Evolutionary conservation across 2,888 invertebrate species (phyloP).

Genomic region (Heterodera filipjevi): DNA sequence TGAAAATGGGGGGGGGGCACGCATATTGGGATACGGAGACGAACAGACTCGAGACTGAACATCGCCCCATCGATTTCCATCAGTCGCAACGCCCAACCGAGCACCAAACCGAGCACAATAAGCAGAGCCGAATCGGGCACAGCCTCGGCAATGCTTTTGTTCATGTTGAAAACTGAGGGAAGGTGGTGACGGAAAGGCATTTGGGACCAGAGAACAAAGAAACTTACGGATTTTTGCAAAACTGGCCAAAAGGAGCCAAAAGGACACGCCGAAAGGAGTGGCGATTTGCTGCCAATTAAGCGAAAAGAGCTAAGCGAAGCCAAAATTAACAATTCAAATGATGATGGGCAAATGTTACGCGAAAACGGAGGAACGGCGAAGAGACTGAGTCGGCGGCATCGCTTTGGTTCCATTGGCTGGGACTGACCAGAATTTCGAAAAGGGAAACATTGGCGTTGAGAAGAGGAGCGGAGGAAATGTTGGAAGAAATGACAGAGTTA

Average conservation of each 20-base stretch:
- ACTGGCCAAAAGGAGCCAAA: conserved; percentile 47
- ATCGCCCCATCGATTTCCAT: conserved; percentile 37
- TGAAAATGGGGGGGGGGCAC: background rate
- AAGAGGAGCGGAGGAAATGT: background rate
- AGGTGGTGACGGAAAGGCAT: background rate
- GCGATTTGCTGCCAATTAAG: conserved; percentile 49
- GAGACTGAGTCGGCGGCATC: background rate
- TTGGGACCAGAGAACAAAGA: too few species aligned
- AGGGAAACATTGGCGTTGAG: background rate
- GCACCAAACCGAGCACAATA: conserved; percentile 88
- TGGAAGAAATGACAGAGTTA: too few species aligned
- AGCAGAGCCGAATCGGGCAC: conserved; percentile 96
- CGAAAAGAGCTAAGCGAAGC: conserved; percentile 39
- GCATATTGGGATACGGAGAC: background rate
- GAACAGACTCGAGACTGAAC: conserved; percentile 40
- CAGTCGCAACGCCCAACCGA: conserved; percentile 71
- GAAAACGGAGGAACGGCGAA: background rate
- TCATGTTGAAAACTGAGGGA: conserved; percentile 43
- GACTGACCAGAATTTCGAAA: background rate
- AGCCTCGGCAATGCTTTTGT: conserved; percentile 49
- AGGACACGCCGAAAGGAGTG: conserved; percentile 43
- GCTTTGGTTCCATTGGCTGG: conserved; percentile 1
- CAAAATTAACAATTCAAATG: background rate
- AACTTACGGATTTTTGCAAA: conserved; percentile 47
- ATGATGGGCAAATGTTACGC: background rate